A percentile compares a stretch with the other conserved stretches of the same genome.
Conservation (phyloP, 2,797 vertebrate species). For the Anguilla marmorata region DNA sequence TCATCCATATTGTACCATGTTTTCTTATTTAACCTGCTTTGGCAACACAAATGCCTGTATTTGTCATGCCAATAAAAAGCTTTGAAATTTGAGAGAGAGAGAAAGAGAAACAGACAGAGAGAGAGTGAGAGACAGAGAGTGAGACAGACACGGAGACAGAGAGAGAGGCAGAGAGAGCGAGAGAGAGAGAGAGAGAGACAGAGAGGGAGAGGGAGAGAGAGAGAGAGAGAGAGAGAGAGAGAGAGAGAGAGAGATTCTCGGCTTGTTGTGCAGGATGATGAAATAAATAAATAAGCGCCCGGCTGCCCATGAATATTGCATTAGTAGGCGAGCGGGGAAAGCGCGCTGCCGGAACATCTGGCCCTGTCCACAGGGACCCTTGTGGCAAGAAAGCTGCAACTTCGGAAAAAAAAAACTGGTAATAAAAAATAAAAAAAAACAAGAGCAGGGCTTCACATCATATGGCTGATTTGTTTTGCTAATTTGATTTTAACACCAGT, state of each 20-base stretch:
- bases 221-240: slow-evolving; percentile 29
- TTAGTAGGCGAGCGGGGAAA: slow-evolving; percentile 77
- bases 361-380: slow-evolving; percentile 77
- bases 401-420: slow-evolving; percentile 71
- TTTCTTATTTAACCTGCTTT: too few species aligned
- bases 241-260: slow-evolving; percentile 57
- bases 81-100: too few species aligned
- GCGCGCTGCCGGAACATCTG: slow-evolving; percentile 82
- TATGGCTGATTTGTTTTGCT: slow-evolving; percentile 79
- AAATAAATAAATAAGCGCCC: slow-evolving; percentile 75
- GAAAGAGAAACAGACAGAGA: too few species aligned
- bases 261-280: slow-evolving; percentile 73
- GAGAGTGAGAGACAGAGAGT: too few species aligned
- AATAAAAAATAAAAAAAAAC: slow-evolving; percentile 56
- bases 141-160: background rate
- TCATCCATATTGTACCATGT: too few species aligned
- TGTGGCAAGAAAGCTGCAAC: slow-evolving; percentile 79
- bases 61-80: too few species aligned
- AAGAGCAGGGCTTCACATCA: slow-evolving; percentile 70
- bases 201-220: slow-evolving; percentile 7
- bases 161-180: background rate
- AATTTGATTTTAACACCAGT: slow-evolving; percentile 77
- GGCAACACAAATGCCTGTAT: too few species aligned
- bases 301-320: slow-evolving; percentile 84
- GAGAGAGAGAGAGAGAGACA: background rate